These are phyloP conservation scores for Hydrochoerus hydrochaeris DNA, from an alignment of 2,113 vertebrate genomes.

Conservation along the genomic window DNA sequence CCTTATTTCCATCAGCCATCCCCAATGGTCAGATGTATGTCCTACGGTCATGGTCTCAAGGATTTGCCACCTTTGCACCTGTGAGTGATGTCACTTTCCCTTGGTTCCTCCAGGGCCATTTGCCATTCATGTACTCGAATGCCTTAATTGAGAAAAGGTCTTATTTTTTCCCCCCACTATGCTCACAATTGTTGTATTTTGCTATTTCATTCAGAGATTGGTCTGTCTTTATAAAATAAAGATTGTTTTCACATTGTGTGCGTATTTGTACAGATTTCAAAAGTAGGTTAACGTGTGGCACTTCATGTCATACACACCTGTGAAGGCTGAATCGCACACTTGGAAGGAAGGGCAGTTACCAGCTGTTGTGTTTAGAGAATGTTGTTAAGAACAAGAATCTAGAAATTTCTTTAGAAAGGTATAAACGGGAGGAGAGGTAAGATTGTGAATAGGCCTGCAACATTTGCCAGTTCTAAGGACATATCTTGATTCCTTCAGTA, in stretches of 20 bases:
- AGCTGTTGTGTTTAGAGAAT: slow-evolving; percentile 6
- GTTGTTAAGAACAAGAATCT: background rate
- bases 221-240: slow-evolving; percentile 63
- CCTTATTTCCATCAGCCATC: slow-evolving; percentile 1
- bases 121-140: background rate
- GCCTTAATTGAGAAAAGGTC: background rate
- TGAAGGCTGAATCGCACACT: background rate
- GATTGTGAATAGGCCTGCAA: slow-evolving; percentile 58
- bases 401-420: slow-evolving; percentile 14
- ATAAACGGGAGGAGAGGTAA: slow-evolving; percentile 54
- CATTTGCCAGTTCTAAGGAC: slow-evolving; percentile 65
- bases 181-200: slow-evolving; percentile 26
- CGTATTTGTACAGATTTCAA: slow-evolving; percentile 47
- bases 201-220: slow-evolving; percentile 38
- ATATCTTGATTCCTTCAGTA: slow-evolving; percentile 64
- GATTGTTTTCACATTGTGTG: slow-evolving; percentile 41
- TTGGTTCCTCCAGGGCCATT: background rate
- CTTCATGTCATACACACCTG: background rate
- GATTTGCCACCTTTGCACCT: background rate
- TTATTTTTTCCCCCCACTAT: background rate
- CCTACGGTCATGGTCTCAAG: background rate
- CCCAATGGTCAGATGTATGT: background rate
- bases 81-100: background rate
- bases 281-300: slow-evolving; percentile 51
- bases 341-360: background rate